Base-by-base conservation (phyloP, 2,888 invertebrate species). In the Polydesmus complanatus region DNA sequence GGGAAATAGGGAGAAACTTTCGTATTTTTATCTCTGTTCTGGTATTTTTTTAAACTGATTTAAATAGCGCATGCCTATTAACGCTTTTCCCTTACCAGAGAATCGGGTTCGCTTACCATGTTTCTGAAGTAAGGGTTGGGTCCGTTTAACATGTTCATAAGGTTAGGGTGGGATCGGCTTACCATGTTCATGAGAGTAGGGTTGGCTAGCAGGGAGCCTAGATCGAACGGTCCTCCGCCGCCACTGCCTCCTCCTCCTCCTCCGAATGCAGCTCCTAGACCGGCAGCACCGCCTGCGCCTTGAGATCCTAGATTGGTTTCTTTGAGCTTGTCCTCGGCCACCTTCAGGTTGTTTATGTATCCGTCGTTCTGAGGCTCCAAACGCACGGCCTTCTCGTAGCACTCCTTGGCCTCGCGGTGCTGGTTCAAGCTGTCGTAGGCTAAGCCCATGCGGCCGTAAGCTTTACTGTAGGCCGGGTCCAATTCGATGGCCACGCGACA, bases 401-500 rank as follows among this genome's bases (percentile, higher is more conserved):
- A 88, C 59, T 84, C 81, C 64, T 84, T 82, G 0, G 97, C 95
- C 70, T 92, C 86, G 62, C 82, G 81, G 72, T 86, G 87, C 67
- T 85, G 82, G 63, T 87, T 84, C 64, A 94, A 76, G 71, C 86
- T 88, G 0, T 90, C 85, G 69, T 88, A 86, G 0, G 94, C 93
- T 60, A 93, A 76, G 75, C 89, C 96, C 73, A 95, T 81, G 62
- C 96, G 82, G 1, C 93, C 91, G 75, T 91, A 94, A 2, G 95
- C 96, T 77, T 97, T 96, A 68, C 92, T 86, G 75, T 98, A 98
- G 64, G 82, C 81, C 0, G 91, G 86, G 74, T 97, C 94, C 67
- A 96, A 81, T 37, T 82, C 80, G 60, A 98, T 78, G 3, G 98
- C 95, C 53, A 84, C 83, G 68, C 86, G 83, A 73, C 95, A 96